Conservation (phyloP, 2,113 vertebrate genomes). For the Lucifuga dentata region DNA sequence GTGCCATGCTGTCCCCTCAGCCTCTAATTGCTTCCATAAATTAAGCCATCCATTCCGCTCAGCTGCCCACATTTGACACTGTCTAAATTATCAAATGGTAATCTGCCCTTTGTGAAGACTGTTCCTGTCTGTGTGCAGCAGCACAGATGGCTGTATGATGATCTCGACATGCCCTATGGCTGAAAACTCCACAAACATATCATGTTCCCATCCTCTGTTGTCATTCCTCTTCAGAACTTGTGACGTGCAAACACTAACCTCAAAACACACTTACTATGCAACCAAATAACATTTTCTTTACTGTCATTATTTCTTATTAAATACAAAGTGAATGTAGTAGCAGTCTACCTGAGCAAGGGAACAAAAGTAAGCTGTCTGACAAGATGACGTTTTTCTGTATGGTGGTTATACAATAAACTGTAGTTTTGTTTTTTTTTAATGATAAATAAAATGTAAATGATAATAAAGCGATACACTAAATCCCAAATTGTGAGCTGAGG, state of each 20-base stretch:
- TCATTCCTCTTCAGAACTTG: conserved; percentile 19
- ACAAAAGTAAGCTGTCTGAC: too few relatives aligned
- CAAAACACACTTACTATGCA: neutral
- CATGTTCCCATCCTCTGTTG: conserved; percentile 50
- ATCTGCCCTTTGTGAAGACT: conserved; percentile 64
- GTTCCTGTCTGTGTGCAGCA: conserved; percentile 15
- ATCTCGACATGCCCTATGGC: conserved; percentile 32
- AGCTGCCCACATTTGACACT: conserved; percentile 55
- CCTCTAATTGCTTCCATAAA: conserved; percentile 69
- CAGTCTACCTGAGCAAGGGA: too few relatives aligned
- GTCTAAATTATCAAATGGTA: conserved; percentile 51
- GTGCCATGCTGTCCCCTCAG: conserved; percentile 12
- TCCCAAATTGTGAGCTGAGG: too few relatives aligned
- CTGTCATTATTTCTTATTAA: neutral
- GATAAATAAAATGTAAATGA: too few relatives aligned
- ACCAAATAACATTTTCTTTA: neutral
- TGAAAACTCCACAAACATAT: conserved; percentile 56
- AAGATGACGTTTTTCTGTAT: too few relatives aligned
- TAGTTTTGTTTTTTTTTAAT: too few relatives aligned
- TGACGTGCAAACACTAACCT: neutral
- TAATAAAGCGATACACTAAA: too few relatives aligned
- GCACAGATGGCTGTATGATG: conserved; percentile 62
- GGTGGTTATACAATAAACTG: too few relatives aligned
- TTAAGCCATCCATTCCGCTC: conserved; percentile 64
- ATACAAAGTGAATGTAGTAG: too few relatives aligned